These are phyloP conservation scores for Eilema depressum DNA, from an alignment of 2,888 invertebrate species.

Conservation along the genomic window DNA sequence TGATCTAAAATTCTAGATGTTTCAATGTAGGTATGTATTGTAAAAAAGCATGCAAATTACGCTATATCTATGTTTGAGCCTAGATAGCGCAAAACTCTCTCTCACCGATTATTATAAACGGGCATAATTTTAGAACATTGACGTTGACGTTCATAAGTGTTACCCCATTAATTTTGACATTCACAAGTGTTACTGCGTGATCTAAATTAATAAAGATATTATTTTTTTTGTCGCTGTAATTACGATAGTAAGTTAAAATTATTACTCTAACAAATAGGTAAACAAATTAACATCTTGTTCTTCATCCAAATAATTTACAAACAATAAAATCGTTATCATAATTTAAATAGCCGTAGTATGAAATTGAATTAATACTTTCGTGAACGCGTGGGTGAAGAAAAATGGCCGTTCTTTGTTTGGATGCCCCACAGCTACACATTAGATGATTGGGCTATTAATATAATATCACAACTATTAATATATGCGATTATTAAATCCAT, in stretches of 20 bases:
- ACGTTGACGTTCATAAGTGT: background rate
- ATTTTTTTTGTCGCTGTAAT: background rate
- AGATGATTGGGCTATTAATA: constrained; percentile 51
- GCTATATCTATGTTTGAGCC: background rate
- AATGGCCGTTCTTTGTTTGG: constrained; percentile 49
- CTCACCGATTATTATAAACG: too few relatives aligned
- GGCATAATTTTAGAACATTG: background rate
- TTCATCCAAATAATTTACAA: background rate
- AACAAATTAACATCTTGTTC: constrained; percentile 1
- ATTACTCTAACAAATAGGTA: background rate
- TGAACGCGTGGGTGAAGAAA: constrained; percentile 51
- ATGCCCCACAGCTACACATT: constrained; percentile 48
- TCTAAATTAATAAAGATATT: background rate
- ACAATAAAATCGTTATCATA: constrained; percentile 13
- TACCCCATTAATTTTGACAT: background rate
- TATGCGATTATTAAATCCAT: constrained; percentile 34
- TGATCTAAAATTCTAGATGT: too few relatives aligned
- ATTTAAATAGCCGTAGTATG: constrained; percentile 13
- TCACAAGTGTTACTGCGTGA: constrained; percentile 1
- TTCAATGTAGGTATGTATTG: too few relatives aligned
- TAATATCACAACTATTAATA: constrained; percentile 48
- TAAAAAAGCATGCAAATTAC: too few relatives aligned
- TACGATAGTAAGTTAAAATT: background rate
- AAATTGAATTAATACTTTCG: constrained; percentile 42
- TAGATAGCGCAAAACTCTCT: background rate